These are phyloP conservation scores for Salpingus planirostris DNA, from an alignment of 2,888 invertebrate genomes.

Conservation along the genomic window DNA sequence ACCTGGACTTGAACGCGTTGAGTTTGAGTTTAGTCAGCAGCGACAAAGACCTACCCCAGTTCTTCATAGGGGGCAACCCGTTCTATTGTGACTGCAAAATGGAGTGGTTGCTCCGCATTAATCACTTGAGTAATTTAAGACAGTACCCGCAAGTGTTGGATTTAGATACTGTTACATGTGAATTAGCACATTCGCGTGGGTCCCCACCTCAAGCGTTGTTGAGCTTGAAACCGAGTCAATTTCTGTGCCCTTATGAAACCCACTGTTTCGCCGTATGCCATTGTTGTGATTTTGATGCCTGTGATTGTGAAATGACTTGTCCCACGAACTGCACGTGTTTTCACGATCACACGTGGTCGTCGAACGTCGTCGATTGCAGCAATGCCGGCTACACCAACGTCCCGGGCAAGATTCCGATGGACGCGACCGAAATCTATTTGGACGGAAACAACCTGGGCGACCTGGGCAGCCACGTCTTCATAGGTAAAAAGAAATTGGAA, in stretches of 20 bases:
- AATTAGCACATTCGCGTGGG: slow-evolving; percentile 57
- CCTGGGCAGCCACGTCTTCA: slow-evolving; percentile 76
- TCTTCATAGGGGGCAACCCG: slow-evolving; percentile 75
- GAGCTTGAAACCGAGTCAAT: slow-evolving; percentile 64
- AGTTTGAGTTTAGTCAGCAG: slow-evolving; percentile 56
- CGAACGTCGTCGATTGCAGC: slow-evolving; percentile 78
- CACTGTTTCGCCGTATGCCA: slow-evolving; percentile 81
- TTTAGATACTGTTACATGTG: slow-evolving; percentile 68
- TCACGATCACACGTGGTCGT: slow-evolving; percentile 78
- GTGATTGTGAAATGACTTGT: slow-evolving; percentile 88
- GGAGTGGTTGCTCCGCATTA: slow-evolving; percentile 77
- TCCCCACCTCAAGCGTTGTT: slow-evolving; percentile 57
- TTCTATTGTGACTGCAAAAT: slow-evolving; percentile 79
- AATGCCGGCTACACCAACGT: slow-evolving; percentile 64
- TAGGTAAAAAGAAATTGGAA: slow-evolving; percentile 74
- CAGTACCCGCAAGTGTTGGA: slow-evolving; percentile 74
- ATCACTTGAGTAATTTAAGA: slow-evolving; percentile 61
- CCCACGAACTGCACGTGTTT: slow-evolving; percentile 79
- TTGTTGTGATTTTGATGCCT: slow-evolving; percentile 85
- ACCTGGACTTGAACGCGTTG: slow-evolving; percentile 63
- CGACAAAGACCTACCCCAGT: slow-evolving; percentile 63
- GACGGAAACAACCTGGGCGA: slow-evolving; percentile 74
- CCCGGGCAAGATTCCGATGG: slow-evolving; percentile 78
- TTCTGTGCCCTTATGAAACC: slow-evolving; percentile 71
- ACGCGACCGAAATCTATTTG: slow-evolving; percentile 78